Base-by-base conservation (phyloP, 2,797 vertebrate species). In the Sphaeramia orbicularis region DNA sequence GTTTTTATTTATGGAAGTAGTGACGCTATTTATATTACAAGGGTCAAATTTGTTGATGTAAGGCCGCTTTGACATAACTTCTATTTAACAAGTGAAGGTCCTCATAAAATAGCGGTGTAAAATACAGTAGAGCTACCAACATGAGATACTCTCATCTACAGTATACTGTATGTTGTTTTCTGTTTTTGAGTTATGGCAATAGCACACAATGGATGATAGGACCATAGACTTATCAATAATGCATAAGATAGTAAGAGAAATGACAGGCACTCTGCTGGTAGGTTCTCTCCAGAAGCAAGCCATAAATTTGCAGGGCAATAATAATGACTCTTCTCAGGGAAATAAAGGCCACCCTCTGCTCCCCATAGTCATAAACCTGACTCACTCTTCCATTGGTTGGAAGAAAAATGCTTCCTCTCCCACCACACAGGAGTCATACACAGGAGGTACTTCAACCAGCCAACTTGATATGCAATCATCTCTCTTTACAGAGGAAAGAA, bases 291-390 rank as follows among this genome's bases (percentile, higher is more conserved):
- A 88, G 90, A 88, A 90, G 91, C 84, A 90, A 87, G 87, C 86
- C 88, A 90, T 93, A 91, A 89, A 93, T 93, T 92, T 91, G 86
- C 89, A 80, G 88, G 87, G 91, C 88, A 90, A 93, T 92, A 92
- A 92, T 92, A 89, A 93, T 92, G 91, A 91, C 88, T 92, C 90
- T 92, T 93, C 90, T 89, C 89, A 89, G 88, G 84, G 90, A 92
- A 92, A 92, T 92, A 93, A 92, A 92, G 91, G 91, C 90, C 90
- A 91, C 87, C 91, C 86, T 90, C 82, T 89, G 88, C 91, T 91
- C 91, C 91, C 89, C 65, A 68, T 79, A 92, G 90, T 91, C 91
- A 90, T 93, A 93, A 92, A 93, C 85, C 90, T 90, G 92, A 91
- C 91, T 90, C 84, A 86, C 85, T 89, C 89, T 90, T 92, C 91